phyloP scores from a whole-genome alignment of 2,113 vertebrate genomes.

The Cinclus mexicanus region DNA sequence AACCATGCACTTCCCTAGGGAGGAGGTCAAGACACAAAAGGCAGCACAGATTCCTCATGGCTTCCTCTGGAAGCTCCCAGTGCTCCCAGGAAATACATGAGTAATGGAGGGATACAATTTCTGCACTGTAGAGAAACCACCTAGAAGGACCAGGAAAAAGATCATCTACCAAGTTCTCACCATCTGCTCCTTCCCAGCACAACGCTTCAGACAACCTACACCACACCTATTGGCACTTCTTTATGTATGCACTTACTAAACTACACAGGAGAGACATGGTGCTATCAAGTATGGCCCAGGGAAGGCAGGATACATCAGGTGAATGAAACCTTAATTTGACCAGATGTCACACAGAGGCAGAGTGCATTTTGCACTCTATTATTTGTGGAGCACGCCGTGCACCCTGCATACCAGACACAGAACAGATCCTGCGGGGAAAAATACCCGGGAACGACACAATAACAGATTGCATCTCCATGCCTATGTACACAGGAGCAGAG shows the following conservation, averaged over 20 bases:
- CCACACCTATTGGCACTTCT: neutral
- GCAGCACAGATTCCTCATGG: neutral
- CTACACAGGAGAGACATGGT: neutral
- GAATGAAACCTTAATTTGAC: conserved; percentile 7
- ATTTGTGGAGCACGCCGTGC: neutral
- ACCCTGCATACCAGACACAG: neutral
- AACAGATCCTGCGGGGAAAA: neutral
- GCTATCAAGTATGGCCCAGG: neutral
- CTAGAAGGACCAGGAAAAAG: neutral
- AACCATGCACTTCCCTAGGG: neutral
- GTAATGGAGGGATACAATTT: neutral
- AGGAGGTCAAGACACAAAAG: neutral
- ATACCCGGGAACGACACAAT: neutral
- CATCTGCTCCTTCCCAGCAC: neutral
- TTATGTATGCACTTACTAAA: neutral
- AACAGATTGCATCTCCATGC: conserved; percentile 43
- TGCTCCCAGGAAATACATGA: fast-evolving
- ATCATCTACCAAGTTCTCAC: neutral
- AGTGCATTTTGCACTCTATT: neutral
- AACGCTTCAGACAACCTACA: neutral
- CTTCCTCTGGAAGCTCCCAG: neutral
- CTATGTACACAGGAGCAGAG: neutral
- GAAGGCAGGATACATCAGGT: neutral
- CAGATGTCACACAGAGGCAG: neutral
- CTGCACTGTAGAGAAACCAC: neutral